phyloP scores from a whole-genome alignment of 2,113 vertebrate species.

The Baryphthengus martii region DNA sequence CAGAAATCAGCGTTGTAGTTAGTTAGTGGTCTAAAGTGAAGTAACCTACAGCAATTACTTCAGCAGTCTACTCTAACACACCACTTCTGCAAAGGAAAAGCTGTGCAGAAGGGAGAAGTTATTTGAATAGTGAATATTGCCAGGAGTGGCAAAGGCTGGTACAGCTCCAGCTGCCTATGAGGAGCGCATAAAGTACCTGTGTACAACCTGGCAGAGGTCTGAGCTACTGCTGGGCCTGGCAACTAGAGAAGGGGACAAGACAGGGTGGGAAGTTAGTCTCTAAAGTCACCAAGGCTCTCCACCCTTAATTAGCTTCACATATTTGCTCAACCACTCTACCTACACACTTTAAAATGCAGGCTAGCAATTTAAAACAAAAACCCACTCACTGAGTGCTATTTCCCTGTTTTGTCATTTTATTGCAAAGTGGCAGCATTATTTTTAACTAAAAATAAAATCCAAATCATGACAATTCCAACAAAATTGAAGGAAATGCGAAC shows the following conservation, averaged over 20 bases:
- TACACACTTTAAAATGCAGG: background rate
- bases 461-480: background rate
- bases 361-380: background rate
- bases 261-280: background rate
- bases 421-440: background rate
- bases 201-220: background rate
- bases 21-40: fast-evolving
- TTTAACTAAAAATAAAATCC: background rate
- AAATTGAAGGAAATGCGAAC: background rate
- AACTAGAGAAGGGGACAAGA: no score
- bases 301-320: background rate
- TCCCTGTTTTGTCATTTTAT: background rate
- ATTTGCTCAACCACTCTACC: background rate
- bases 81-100: background rate
- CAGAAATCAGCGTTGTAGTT: background rate
- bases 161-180: background rate
- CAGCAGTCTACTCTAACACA: background rate
- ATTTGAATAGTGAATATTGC: background rate
- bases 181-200: background rate
- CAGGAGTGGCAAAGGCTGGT: background rate
- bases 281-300: background rate
- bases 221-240: background rate
- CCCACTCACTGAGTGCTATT: background rate
- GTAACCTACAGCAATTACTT: background rate
- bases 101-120: background rate